Evolutionary conservation across 2,888 invertebrate genomes (phyloP), one percentile per base, ranked within the genome.

Genomic region (Selenia dentaria): DNA sequence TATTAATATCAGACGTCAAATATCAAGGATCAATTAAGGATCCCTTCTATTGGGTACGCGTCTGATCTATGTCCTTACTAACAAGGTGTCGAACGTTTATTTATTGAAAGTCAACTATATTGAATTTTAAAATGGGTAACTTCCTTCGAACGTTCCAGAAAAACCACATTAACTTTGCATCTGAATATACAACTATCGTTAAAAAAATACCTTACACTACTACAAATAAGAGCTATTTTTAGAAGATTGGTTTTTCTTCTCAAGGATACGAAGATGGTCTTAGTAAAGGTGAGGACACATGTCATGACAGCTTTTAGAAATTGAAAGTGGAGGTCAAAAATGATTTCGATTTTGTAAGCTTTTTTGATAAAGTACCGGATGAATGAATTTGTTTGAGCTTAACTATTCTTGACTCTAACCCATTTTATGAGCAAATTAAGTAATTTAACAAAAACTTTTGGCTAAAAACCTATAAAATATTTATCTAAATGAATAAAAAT

Each of bases 61-160:
- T n/a, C n/a, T n/a, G n/a, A n/a, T 82, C 81, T 81, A 35, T 81
- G 76, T 8, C 47, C 46, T 55, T 54, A 49, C 40, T 69, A 74
- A 79, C 74, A 71, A 83, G 75, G 82, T 82, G 84, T 79, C 77
- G 80, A 83, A 74, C 64, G 70, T 67, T 78, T 82, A 79, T 77
- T 79, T 81, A 79, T 83, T 63, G 77, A 68, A 62, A 60, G 63
- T 64, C 56, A 68, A 64, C 61, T 74, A 33, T 83, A 83, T 80
- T 80, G 82, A 80, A 81, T 78, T 76, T 75, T 75, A 77, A 81
- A 76, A 69, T 66, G 63, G 51, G 59, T 70, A 74, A 66, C 76
- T 76, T 74, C 70, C 67, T 66, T 57, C 54, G 51, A 51, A 46
- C 33, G 51, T 56, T 51, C 38, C 42, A 6, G n/a, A 13, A 25